phyloP scores from a whole-genome alignment of 2,888 invertebrate species.

The Synergus gifuensis region DNA sequence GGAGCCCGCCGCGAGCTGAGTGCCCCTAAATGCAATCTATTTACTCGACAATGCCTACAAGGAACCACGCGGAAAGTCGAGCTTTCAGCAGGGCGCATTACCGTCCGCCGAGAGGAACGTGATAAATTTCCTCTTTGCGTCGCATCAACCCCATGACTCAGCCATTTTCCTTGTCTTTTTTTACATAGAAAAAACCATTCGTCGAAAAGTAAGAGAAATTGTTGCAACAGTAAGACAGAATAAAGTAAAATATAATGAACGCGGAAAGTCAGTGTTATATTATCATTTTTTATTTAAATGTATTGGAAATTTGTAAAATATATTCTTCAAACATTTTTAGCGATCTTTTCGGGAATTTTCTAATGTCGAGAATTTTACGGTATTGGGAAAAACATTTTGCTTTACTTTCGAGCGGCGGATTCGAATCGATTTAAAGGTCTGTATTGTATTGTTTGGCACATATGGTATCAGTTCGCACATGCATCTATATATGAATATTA shows the following conservation, averaged over 20 bases:
- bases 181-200: slow-evolving; percentile 15
- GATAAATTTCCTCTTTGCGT: slow-evolving; percentile 38
- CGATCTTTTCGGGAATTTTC: no score
- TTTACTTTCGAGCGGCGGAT: no score
- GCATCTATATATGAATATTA: no score
- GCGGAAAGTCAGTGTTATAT: not conserved
- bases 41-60: slow-evolving; percentile 65
- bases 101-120: slow-evolving; percentile 52
- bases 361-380: no score
- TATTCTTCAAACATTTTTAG: no score
- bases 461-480: no score
- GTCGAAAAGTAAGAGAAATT: slow-evolving; percentile 28
- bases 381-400: no score
- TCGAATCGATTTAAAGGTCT: no score
- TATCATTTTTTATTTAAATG: not conserved
- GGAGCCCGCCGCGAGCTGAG: slow-evolving; percentile 72
- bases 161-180: slow-evolving; percentile 23
- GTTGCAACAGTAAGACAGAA: not conserved
- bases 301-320: no score
- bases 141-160: slow-evolving; percentile 32
- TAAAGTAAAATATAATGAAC: not conserved
- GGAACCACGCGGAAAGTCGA: slow-evolving; percentile 52
- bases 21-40: slow-evolving; percentile 72
- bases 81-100: slow-evolving; percentile 54
- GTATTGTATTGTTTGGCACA: no score